Evolutionary conservation across 2,113 vertebrate species (phyloP), one percentile per base, ranked within the genome.

Genomic region (Chaetura pelagica): DNA sequence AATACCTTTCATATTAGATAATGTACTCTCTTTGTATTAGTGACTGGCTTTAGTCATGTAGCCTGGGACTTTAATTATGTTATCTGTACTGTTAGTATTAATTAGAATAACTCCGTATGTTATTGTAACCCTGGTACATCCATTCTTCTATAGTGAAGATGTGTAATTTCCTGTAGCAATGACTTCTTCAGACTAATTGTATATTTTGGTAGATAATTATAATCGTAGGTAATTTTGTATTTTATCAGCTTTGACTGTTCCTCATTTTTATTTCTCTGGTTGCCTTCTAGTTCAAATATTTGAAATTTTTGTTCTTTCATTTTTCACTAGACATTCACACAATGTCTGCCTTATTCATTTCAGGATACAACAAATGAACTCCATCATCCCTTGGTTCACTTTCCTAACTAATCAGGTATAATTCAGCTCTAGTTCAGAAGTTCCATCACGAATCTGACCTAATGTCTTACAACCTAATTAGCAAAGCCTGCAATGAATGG

Each of bases 141-240:
- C 30, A 42, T 91, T 76, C 27, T 88, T 86, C 80, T 77, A 3
- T 11, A 59, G 46, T n/a, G 38, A 32, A 83, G 75, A 96, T 80
- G 66, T 79, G 34, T 71, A 80, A 96, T 91, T 96, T 96, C 85
- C 87, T 86, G 55, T 84, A 87, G 67, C 85, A 95, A 77, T 80
- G 71, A 88, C 67, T 74, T 94, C 87, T 94, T 67, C 59, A 63
- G 67, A 67, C 75, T 90, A 95, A 94, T 93, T 88, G 55, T 64
- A 85, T 59, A 84, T 85, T 91, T 87, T 42, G 85, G 55, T 86
- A 73, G 74, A 51, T 77, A 94, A 92, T 90, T 90, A 72, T 72
- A 93, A 88, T 84, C 90, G 79, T 66, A 86, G 82, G 83, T 84
- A 80, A 96, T 96, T 94, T 84, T 79, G 21, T 64, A 52, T 89